These are phyloP conservation scores for Cynocephalus volans DNA, from an alignment of 2,113 vertebrate genomes.

Conservation along the genomic window DNA sequence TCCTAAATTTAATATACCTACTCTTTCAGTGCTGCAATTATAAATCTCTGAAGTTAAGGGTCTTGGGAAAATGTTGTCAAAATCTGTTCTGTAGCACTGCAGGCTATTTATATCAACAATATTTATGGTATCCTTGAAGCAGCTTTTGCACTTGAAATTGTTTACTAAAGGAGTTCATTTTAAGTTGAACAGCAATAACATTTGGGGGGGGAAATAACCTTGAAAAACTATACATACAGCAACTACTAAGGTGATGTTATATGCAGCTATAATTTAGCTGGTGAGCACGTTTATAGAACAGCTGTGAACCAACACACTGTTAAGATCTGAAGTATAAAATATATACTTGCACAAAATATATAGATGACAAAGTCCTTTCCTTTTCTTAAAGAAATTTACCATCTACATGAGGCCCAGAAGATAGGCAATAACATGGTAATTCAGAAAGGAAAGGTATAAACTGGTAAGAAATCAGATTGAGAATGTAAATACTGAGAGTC, in stretches of 20 bases:
- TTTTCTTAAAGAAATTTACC: slow-evolving; percentile 29
- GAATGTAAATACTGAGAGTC: not conserved
- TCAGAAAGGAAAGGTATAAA: not conserved
- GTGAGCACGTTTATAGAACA: slow-evolving; percentile 10
- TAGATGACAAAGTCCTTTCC: not conserved
- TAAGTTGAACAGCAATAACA: not conserved
- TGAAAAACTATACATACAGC: slow-evolving; percentile 4
- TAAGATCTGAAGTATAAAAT: slow-evolving; percentile 14
- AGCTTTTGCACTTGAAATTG: slow-evolving; percentile 11
- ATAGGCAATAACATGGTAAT: not conserved
- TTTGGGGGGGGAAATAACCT: slow-evolving; percentile 13
- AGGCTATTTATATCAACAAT: not conserved
- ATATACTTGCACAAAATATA: slow-evolving; percentile 31
- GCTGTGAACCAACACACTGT: slow-evolving; percentile 33
- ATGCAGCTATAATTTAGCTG: slow-evolving; percentile 51
- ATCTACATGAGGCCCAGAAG: not conserved
- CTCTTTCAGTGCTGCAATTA: not conserved
- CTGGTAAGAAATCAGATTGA: not conserved
- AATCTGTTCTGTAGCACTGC: not conserved
- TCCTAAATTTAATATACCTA: not conserved
- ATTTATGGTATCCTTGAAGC: not conserved
- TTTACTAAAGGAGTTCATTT: slow-evolving; percentile 61
- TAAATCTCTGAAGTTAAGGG: not conserved
- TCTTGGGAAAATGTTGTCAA: slow-evolving; percentile 1
- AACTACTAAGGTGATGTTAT: not conserved